A percentile compares a stretch with the other conserved stretches of the same genome.
Evolutionary conservation across 1,140 invertebrate species (phyloP).

Genomic region (Brachionus angularis): DNA sequence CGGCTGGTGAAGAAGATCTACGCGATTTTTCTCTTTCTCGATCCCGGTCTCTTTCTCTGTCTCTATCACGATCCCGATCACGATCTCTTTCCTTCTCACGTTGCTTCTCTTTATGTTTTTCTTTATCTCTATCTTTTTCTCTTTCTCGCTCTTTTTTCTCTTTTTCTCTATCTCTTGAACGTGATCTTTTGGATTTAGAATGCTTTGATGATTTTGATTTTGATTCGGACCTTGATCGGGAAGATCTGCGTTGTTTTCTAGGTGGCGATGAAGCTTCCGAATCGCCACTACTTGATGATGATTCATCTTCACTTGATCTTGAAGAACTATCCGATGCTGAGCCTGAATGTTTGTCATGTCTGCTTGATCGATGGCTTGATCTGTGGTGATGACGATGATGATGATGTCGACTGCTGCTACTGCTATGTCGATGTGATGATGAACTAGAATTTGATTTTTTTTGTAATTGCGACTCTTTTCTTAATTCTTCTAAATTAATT

Average conservation of each 20-base stretch:
- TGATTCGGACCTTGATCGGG: constrained; percentile 2
- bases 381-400: too few relatives aligned
- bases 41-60: not conserved
- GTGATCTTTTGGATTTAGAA: not conserved
- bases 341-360: not conserved
- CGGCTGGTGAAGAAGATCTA: too few relatives aligned
- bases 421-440: not conserved
- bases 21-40: constrained; percentile 12
- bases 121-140: not conserved
- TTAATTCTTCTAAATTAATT: constrained; percentile 4
- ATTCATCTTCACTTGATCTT: not conserved
- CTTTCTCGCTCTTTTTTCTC: constrained; percentile 18
- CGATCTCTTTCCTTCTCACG: constrained; percentile 11
- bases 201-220: not conserved
- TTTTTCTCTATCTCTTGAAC: constrained; percentile 16
- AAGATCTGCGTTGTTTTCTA: constrained; percentile 12
- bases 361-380: too few relatives aligned
- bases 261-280: constrained; percentile 1
- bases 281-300: too few relatives aligned
- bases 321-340: constrained; percentile 8
- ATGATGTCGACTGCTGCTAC: not conserved
- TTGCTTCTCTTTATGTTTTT: not conserved
- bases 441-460: constrained; percentile 16
- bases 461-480: too few relatives aligned
- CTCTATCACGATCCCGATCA: too few relatives aligned